A percentile compares a stretch with the other conserved stretches of the same genome.
phyloP scores from a whole-genome alignment of 2,113 vertebrate species.

The Chionomys nivalis region DNA sequence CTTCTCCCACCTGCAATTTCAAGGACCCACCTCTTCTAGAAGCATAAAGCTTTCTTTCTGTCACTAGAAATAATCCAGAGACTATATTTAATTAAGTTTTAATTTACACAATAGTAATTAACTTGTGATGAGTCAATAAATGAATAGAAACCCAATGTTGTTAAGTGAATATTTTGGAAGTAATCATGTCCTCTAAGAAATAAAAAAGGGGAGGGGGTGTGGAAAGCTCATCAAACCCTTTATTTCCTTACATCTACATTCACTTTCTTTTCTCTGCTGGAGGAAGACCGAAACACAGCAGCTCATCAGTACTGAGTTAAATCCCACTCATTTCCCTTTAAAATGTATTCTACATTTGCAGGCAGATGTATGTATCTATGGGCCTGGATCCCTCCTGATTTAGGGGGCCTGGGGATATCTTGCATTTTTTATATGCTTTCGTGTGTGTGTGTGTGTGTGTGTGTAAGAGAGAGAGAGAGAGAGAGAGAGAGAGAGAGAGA shows the following conservation, averaged over 20 bases:
- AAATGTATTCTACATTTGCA: background rate
- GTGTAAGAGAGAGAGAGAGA: too few species aligned
- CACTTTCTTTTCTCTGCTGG: background rate
- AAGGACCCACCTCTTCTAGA: slow-evolving; percentile 7
- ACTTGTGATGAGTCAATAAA: background rate
- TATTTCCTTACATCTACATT: slow-evolving; percentile 7
- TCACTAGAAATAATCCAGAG: background rate
- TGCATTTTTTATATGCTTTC: background rate
- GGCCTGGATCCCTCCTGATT: background rate
- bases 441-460: background rate
- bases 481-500: too few species aligned
- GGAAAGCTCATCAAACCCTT: background rate
- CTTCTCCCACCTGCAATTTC: background rate
- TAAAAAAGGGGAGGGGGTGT: background rate
- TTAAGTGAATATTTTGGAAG: slow-evolving; percentile 35
- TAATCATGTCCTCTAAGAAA: background rate
- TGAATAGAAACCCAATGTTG: background rate
- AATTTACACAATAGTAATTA: background rate
- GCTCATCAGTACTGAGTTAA: background rate
- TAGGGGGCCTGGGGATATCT: background rate
- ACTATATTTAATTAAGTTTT: background rate
- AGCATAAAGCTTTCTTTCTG: background rate
- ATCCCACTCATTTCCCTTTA: background rate
- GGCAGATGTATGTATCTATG: slow-evolving; percentile 44
- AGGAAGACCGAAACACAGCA: slow-evolving; percentile 21